Base-by-base conservation (phyloP, 1,140 invertebrate species). In the Dendrolimus punctatus region DNA sequence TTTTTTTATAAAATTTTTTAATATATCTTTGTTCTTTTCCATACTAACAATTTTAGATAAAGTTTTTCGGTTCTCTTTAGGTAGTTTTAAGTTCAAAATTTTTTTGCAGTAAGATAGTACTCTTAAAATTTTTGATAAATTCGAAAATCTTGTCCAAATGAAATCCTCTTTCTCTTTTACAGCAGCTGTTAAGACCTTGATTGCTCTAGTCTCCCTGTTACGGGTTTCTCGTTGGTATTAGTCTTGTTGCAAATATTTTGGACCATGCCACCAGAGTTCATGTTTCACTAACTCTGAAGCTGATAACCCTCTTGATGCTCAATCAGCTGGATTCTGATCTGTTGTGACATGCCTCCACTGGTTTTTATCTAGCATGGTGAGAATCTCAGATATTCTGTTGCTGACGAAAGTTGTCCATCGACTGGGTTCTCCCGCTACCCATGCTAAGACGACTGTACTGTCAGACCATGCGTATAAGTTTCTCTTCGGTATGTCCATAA, bases 41-140 rank as follows among this genome's bases (percentile, higher is more conserved):
- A 8, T 48, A 48, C 10, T 37, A 37, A 48, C 36, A 48, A 4
- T 36, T 48, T 37, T 48, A 8, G 5, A n/a, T n/a, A n/a, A n/a
- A n/a, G n/a, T n/a, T n/a, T n/a, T n/a, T n/a, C n/a, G n/a, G n/a
- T n/a, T n/a, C 10, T n/a, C 5, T 49, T 49, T 49, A 40, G 39
- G 8, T 40, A 40, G 39, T 40, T 40, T 49, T 40, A 49, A 39
- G 10, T 49, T 49, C 36, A 49, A 49, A n/a, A 39, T 8, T 8
- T 39, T 49, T 40, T 40, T 49, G 36, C 48, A 49, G 38, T 49
- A 49, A 2, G 48, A 8, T 9, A 49, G 5, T 5, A 49, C 39
- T 40, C 39, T 49, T 23, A 49, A 40, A n/a, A 40, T 49, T 40
- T n/a, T 49, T 40, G 38, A 49, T 49, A 49, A 40, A 49, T 49